These are phyloP conservation scores for Xenentodon cancila DNA, from an alignment of 2,797 vertebrate genomes.

Conservation along the genomic window DNA sequence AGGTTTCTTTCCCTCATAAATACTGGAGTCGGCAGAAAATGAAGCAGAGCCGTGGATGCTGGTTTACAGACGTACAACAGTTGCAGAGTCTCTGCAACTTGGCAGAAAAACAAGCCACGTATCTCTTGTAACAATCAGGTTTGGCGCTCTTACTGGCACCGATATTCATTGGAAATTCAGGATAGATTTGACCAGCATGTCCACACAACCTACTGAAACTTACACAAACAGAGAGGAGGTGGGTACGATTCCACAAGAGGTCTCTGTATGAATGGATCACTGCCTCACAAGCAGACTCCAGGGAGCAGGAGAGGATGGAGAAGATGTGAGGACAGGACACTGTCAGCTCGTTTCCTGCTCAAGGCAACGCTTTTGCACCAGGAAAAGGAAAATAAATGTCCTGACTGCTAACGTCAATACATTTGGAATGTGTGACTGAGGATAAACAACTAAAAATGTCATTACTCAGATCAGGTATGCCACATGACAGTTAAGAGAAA, in stretches of 20 bases:
- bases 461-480: no score
- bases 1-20: slow-evolving; percentile 37
- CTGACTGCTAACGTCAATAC: no score
- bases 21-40: slow-evolving; percentile 21
- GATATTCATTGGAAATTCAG: slow-evolving; percentile 30
- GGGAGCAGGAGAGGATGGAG: slow-evolving; percentile 27
- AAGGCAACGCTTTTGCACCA: slow-evolving; percentile 22
- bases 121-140: slow-evolving; percentile 19
- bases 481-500: background rate
- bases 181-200: slow-evolving; percentile 16
- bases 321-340: slow-evolving; percentile 44
- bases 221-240: slow-evolving; percentile 9
- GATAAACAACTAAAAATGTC: no score
- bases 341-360: slow-evolving; percentile 25
- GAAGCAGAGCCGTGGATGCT: slow-evolving; percentile 25
- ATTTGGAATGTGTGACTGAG: no score
- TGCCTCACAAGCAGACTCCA: slow-evolving; percentile 28
- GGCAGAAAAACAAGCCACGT: slow-evolving; percentile 38
- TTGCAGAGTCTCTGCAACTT: slow-evolving; percentile 31
- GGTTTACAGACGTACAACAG: slow-evolving; percentile 27
- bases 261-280: slow-evolving; percentile 25
- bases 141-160: slow-evolving; percentile 13
- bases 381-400: background rate
- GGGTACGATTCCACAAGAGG: slow-evolving; percentile 36
- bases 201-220: slow-evolving; percentile 12